Evolutionary conservation across 2,888 invertebrate species (phyloP), one percentile per base, ranked within the genome.

Genomic region (Drosophila macrospina): DNA sequence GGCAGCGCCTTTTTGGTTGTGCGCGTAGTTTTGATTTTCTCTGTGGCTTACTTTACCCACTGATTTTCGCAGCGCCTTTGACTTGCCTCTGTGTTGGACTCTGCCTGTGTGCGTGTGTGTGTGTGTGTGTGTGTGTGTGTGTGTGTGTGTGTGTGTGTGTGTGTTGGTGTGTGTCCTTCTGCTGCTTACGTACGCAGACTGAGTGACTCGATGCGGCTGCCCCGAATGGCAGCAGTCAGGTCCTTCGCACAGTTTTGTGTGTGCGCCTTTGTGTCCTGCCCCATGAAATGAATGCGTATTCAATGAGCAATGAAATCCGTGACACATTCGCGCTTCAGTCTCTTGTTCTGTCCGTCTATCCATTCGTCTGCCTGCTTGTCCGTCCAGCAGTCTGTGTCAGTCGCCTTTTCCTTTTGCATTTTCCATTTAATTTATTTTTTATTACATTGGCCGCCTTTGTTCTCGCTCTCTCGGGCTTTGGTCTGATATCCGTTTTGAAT

Each of bases 291-390:
- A 86, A 88, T 88, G 88, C 85, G 85, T 83, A 85, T 85, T 88
- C 85, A 89, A 85, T 85, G 85, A 88, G 88, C 85, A 89, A 85
- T 85, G 82, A 85, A 89, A 89, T 89, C 85, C 88, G 88, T 89
- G 85, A 89, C 86, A 88, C 89, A 88, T 89, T 88, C 89, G 88
- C 89, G 85, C 83, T 79, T 75, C 56, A 59, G 39, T 69, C 65
- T 67, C 54, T 55, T 28, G 11, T 8, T 34, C 39, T 45, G 37
- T 26, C 61, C 20, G 41, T 45, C 50, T 13, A 45, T 56, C 47
- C 3, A 34, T 34, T 13, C 34, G 62, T 60, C 45, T 15, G 42
- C 45, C 48, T 36, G 15, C 34, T 28, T 54, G 13, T 44, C 44
- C 24, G 7, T 4, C 42, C 26, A n/a, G n/a, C n/a, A n/a, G 24